phyloP scores from a whole-genome alignment of 2,797 vertebrate species.

The Platalea minor region DNA sequence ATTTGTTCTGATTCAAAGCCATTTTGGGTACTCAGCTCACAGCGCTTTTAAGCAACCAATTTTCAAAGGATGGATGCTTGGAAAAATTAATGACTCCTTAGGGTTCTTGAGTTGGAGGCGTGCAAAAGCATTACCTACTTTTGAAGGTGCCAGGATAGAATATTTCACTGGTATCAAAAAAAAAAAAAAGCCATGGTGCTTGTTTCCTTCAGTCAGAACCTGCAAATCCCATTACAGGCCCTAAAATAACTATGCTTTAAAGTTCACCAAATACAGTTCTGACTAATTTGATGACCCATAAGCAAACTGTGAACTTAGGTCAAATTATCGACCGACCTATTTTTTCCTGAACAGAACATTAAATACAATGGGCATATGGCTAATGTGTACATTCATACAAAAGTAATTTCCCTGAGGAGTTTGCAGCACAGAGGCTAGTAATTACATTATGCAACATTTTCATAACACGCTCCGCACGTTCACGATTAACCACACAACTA shows the following conservation, averaged over 20 bases:
- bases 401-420: neutral
- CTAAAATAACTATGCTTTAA: neutral
- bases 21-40: neutral
- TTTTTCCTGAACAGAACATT: neutral
- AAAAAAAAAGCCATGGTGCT: neutral
- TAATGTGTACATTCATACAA: neutral
- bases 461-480: neutral
- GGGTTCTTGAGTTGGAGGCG: neutral
- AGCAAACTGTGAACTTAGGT: neutral
- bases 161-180: neutral
- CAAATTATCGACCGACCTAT: neutral
- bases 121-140: neutral
- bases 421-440: neutral
- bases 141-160: neutral
- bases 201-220: neutral
- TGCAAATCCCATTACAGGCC: neutral
- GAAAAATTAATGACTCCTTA: neutral
- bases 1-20: neutral
- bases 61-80: neutral
- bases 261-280: neutral
- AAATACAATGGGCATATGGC: neutral
- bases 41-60: neutral
- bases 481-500: neutral
- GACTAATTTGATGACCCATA: neutral
- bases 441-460: conserved; percentile 1